These are phyloP conservation scores for Carposina sasakii DNA, from an alignment of 1,140 invertebrate genomes.

Conservation along the genomic window DNA sequence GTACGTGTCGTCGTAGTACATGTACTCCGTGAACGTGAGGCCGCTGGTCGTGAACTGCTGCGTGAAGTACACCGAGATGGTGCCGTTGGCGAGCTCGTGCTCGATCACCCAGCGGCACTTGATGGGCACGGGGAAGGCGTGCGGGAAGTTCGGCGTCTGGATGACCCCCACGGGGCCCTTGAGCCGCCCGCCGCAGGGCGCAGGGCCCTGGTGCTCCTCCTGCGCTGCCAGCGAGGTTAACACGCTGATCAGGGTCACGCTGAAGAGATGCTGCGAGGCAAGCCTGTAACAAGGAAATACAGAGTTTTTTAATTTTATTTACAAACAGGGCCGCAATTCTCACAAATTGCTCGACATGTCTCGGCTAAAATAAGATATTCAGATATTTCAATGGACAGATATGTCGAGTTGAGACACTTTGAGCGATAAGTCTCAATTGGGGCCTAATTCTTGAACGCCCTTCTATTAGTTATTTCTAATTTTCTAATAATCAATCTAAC, in stretches of 20 bases:
- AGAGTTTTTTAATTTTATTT: not conserved
- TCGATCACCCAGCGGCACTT: conserved; percentile 91
- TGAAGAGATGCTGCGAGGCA: conserved; percentile 38
- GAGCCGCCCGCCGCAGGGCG: conserved; percentile 76
- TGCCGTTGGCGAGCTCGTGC: conserved; percentile 76
- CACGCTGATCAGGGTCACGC: conserved; percentile 49
- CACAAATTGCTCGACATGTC: too few relatives aligned
- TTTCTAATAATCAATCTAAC: too few relatives aligned
- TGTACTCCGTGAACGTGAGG: conserved; percentile 87
- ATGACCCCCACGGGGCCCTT: conserved; percentile 79
- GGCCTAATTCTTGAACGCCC: too few relatives aligned
- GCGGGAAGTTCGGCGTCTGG: conserved; percentile 87
- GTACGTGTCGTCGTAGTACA: conserved; percentile 82
- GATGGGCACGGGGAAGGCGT: conserved; percentile 84
- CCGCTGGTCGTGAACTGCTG: conserved; percentile 89
- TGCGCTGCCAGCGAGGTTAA: conserved; percentile 34
- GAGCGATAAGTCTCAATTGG: too few relatives aligned
- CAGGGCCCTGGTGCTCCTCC: conserved; percentile 51
- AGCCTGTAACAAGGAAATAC: conserved; percentile 47
- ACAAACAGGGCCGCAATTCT: not conserved
- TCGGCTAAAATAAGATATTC: too few relatives aligned
- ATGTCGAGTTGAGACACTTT: too few relatives aligned
- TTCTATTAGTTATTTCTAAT: too few relatives aligned
- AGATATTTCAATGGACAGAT: too few relatives aligned
- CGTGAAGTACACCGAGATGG: conserved; percentile 89